Evolutionary conservation across 2,888 invertebrate species (phyloP).

Genomic region (Cryptus viduatorius): DNA sequence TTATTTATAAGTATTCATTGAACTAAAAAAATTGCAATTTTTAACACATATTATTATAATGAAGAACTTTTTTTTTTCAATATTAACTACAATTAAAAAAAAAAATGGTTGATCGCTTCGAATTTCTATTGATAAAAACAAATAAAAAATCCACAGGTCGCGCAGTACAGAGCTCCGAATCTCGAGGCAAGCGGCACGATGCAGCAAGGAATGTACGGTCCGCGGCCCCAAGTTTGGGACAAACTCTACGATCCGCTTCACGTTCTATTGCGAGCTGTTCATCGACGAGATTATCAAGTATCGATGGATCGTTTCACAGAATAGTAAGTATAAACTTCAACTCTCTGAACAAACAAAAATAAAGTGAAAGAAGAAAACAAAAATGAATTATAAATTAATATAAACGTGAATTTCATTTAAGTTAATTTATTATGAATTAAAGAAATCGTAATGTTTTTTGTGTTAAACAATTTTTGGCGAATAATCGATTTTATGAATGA

Average conservation of each 20-base stretch:
- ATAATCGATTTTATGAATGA: no score
- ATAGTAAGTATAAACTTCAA: slow-evolving; percentile 88
- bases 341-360: no score
- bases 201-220: slow-evolving; percentile 94
- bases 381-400: neutral
- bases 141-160: slow-evolving; percentile 86
- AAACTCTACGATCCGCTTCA: slow-evolving; percentile 97
- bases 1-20: no score
- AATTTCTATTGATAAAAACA: neutral
- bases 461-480: no score
- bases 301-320: slow-evolving; percentile 97
- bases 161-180: slow-evolving; percentile 95
- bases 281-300: slow-evolving; percentile 96
- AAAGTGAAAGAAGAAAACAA: no score
- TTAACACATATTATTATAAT: no score
- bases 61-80: no score
- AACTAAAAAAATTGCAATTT: no score
- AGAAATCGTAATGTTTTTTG: neutral
- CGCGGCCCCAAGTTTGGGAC: slow-evolving; percentile 96
- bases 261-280: slow-evolving; percentile 95
- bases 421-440: neutral
- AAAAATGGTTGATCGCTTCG: neutral
- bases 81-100: neutral
- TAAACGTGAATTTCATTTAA: neutral
- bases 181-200: slow-evolving; percentile 91